A percentile compares a stretch with the other conserved stretches of the same genome.
These are phyloP conservation scores for Aleadryas rufinucha DNA, from an alignment of 2,113 vertebrate species.

Conservation along the genomic window DNA sequence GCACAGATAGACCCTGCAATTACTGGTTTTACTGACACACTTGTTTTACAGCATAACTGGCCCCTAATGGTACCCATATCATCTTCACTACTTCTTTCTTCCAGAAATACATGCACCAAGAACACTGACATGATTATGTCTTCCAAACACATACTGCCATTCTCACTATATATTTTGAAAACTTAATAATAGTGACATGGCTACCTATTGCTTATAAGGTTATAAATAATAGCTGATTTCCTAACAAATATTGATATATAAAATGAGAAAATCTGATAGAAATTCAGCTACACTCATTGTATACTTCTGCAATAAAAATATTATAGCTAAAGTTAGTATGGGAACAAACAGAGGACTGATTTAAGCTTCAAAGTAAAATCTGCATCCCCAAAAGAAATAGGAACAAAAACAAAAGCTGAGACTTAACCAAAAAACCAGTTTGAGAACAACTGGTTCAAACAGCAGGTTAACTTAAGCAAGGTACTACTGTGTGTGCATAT, in stretches of 20 bases:
- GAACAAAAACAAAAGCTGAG: background rate
- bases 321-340: background rate
- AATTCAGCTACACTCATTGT: background rate
- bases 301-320: background rate
- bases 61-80: background rate
- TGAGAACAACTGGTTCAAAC: background rate
- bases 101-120: background rate
- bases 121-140: background rate
- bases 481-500: background rate
- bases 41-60: background rate
- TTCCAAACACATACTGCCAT: background rate
- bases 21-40: background rate
- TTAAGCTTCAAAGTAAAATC: background rate
- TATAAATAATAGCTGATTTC: background rate
- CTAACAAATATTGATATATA: background rate
- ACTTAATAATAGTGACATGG: background rate
- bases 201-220: background rate
- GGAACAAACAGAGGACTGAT: background rate
- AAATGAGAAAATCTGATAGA: background rate
- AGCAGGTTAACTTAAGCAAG: background rate
- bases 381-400: background rate
- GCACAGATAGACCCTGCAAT: background rate
- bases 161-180: background rate
- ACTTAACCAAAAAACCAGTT: background rate
- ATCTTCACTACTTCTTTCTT: background rate